Conservation (phyloP, 92 coral and sea anemone genomes). For the Epizoanthus stellaris region DNA sequence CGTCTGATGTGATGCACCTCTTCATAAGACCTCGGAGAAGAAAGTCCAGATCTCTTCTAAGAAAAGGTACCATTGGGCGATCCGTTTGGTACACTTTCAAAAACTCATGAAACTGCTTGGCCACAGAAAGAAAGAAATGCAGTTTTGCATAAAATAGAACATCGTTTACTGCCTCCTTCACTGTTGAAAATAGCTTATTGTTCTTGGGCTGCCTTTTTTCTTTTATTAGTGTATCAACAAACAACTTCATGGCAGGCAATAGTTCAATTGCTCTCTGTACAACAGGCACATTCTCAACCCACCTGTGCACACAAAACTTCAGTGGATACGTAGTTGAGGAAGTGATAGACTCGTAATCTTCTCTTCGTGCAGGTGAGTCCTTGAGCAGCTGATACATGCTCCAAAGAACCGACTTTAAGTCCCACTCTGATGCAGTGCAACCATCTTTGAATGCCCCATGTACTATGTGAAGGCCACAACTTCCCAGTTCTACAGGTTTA, state of each 20-base stretch:
- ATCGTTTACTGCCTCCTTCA: constrained; percentile 60
- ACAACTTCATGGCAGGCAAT: neutral
- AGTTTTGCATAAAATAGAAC: constrained; percentile 54
- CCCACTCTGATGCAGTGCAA: constrained; percentile 46
- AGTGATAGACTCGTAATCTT: constrained; percentile 49
- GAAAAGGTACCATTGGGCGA: constrained; percentile 42
- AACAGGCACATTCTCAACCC: constrained; percentile 47
- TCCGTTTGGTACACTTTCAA: constrained; percentile 37
- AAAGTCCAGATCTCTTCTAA: constrained; percentile 27
- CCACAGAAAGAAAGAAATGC: constrained; percentile 53
- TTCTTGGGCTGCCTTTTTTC: constrained; percentile 38
- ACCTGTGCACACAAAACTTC: constrained; percentile 42
- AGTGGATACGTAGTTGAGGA: constrained; percentile 37
- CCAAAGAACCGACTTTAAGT: constrained; percentile 41
- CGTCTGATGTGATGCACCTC: constrained; percentile 34
- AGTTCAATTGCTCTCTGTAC: constrained; percentile 44
- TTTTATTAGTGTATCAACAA: constrained; percentile 40
- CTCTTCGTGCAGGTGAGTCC: constrained; percentile 56
- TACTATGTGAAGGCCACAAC: constrained; percentile 54
- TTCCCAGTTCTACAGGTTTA: constrained; percentile 47
- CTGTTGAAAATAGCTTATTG: constrained; percentile 57
- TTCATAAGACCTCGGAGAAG: constrained; percentile 37
- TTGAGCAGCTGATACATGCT: constrained; percentile 48
- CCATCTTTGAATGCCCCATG: constrained; percentile 50
- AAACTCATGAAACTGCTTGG: constrained; percentile 34